Conservation (phyloP, 1,140 invertebrate genomes). For the Conopomorpha cramerella region DNA sequence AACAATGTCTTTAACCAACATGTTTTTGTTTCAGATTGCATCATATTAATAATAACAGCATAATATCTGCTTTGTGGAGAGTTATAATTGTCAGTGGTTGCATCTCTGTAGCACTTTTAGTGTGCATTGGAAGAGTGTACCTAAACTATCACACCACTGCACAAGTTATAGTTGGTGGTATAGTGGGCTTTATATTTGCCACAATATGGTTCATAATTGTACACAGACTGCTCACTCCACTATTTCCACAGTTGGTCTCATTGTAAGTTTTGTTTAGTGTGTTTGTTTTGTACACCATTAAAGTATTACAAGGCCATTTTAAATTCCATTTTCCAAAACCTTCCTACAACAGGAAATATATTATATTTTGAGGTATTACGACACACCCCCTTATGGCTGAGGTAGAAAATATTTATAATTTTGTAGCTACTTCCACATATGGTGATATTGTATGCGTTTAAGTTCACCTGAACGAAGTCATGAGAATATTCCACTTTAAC, state of each 20-base stretch:
- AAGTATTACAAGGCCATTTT: too few relatives aligned
- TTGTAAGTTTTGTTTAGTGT: constrained; percentile 71
- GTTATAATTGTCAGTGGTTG: constrained; percentile 68
- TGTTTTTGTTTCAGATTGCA: constrained; percentile 69
- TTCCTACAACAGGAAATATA: too few relatives aligned
- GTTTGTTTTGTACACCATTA: too few relatives aligned
- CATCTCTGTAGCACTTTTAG: constrained; percentile 64
- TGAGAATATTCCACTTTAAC: too few relatives aligned
- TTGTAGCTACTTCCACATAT: too few relatives aligned
- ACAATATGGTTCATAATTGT: constrained; percentile 79
- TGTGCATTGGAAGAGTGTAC: constrained; percentile 77
- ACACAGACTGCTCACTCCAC: constrained; percentile 79
- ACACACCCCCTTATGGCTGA: too few relatives aligned
- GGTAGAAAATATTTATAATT: too few relatives aligned
- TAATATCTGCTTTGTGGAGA: constrained; percentile 77
- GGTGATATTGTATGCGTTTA: too few relatives aligned
- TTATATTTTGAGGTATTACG: too few relatives aligned
- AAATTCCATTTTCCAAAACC: too few relatives aligned
- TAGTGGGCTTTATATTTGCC: constrained; percentile 72
- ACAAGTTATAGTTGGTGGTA: constrained; percentile 80
- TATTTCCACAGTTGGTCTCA: constrained; percentile 84
- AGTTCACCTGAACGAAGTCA: too few relatives aligned
- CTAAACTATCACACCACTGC: constrained; percentile 83
- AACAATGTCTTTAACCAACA: constrained; percentile 7
- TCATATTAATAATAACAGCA: constrained; percentile 76